Evolutionary conservation across 92 coral and sea anemone species (phyloP), one percentile per base, ranked within the genome.

Genomic region (Parazoanthus swiftii): DNA sequence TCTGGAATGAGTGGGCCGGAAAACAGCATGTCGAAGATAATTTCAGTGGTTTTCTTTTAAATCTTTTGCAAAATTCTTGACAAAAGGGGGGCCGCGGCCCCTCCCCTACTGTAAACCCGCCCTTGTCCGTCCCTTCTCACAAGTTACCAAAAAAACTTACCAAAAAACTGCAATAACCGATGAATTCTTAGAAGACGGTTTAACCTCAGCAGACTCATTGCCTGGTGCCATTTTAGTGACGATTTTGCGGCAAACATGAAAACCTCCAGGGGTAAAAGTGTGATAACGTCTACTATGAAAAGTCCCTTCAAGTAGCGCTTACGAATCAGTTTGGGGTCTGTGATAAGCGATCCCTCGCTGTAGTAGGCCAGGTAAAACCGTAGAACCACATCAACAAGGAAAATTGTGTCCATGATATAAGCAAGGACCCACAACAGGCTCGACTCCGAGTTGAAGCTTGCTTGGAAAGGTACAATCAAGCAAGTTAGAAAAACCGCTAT

Each of bases 401-500:
- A 95, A 10, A 91, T 43, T 8, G 88, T 93, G 68, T 95, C 98
- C 48, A 80, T 56, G 35, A 93, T 25, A 86, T 95, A 95, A 10
- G 86, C 85, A 26, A 89, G 86, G 79, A 86, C 86, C 98, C 98
- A 95, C 38, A 95, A 80, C 0, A 16, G 21, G 7, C 16, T 26
- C 2, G 54, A 4, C 38, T 89, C 38, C 43, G 98, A 91, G 80
- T 95, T 81, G 84, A 93, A 93, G 80, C 94, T 83, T 56, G 95
- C 95, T 91, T 95, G 98, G 50, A 86, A 93, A 66, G 96, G 95
- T n/a, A 91, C 91, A 7, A 95, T 23, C 58, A 95, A 88, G 9
- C 95, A 95, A 9, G 93, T 95, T 6, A 90, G 77, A 81, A 85
- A 91, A 71, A 90, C 89, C 9, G 88, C 79, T 20, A 95, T 1